Percentiles rank a stretch among this genome's conserved stretches.
Evolutionary conservation across 2,797 vertebrate genomes (phyloP).

Genomic region (Poliocrania exsul): DNA sequence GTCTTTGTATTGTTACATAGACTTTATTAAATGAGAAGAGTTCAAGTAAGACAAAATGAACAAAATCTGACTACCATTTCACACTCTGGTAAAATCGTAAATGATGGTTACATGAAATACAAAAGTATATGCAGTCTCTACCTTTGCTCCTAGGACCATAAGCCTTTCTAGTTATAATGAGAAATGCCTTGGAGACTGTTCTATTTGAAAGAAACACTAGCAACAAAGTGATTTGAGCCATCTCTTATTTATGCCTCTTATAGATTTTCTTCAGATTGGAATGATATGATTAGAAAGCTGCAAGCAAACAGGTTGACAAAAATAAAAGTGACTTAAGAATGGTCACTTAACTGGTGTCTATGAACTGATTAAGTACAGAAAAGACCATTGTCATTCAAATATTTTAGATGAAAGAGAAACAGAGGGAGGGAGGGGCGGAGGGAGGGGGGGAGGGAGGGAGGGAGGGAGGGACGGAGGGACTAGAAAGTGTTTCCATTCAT

Average conservation of each 20-base stretch:
- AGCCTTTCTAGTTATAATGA: slow-evolving; percentile 28
- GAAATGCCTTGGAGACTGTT: background rate
- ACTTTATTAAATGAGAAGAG: slow-evolving; percentile 37
- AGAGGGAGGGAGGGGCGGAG: too few species aligned
- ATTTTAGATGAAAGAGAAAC: background rate
- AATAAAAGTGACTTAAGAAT: background rate
- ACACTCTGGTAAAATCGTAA: background rate
- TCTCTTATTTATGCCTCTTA: background rate
- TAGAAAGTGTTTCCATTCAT: background rate
- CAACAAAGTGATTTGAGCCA: background rate
- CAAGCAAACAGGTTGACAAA: background rate
- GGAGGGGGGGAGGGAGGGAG: too few species aligned
- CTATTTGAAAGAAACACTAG: background rate
- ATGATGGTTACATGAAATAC: background rate
- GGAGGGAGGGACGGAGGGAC: too few species aligned
- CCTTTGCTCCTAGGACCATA: slow-evolving; percentile 36
- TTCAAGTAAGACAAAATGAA: slow-evolving; percentile 19
- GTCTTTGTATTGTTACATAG: slow-evolving; percentile 8
- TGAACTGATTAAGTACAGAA: background rate
- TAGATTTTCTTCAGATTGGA: background rate
- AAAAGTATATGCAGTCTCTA: background rate
- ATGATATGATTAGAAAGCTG: background rate
- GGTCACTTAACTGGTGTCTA: background rate
- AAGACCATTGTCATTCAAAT: background rate
- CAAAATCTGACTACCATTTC: background rate